A percentile compares a stretch with the other conserved stretches of the same genome.
phyloP scores from a whole-genome alignment of 2,797 vertebrate genomes.

The Esox lucius region DNA sequence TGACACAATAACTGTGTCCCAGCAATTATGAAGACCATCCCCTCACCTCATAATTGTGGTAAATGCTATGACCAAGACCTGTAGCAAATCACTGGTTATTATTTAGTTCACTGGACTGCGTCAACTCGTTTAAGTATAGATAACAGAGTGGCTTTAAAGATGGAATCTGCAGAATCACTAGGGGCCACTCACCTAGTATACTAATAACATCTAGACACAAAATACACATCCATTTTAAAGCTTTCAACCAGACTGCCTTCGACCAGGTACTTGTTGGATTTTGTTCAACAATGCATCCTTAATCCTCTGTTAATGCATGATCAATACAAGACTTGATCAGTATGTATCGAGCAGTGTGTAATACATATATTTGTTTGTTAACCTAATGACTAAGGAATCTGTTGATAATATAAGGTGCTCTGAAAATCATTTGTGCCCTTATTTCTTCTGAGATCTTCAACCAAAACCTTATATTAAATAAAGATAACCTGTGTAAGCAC shows the following conservation, averaged over 20 bases:
- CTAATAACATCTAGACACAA: conserved; percentile 75
- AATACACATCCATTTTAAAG: conserved; percentile 58
- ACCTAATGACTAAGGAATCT: conserved; percentile 26
- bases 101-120: conserved; percentile 76
- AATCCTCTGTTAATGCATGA: conserved; percentile 15
- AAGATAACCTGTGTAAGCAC: too few relatives aligned
- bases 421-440: too few relatives aligned
- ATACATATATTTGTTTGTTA: conserved; percentile 17
- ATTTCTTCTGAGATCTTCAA: too few relatives aligned
- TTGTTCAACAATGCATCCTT: not conserved
- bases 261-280: not conserved
- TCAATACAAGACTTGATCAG: not conserved
- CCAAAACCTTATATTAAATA: too few relatives aligned
- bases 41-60: conserved; percentile 36
- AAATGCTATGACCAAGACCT: conserved; percentile 61
- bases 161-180: not conserved
- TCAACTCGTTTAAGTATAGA: conserved; percentile 81
- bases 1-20: conserved; percentile 6
- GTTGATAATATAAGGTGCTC: conserved; percentile 3
- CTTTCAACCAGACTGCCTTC: conserved; percentile 45
- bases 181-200: not conserved
- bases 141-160: conserved; percentile 73
- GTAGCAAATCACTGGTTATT: conserved; percentile 74
- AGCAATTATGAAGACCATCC: conserved; percentile 42
- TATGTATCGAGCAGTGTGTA: not conserved